Evolutionary conservation across 2,888 invertebrate species (phyloP).

Genomic region (Diplazon laetatorius): DNA sequence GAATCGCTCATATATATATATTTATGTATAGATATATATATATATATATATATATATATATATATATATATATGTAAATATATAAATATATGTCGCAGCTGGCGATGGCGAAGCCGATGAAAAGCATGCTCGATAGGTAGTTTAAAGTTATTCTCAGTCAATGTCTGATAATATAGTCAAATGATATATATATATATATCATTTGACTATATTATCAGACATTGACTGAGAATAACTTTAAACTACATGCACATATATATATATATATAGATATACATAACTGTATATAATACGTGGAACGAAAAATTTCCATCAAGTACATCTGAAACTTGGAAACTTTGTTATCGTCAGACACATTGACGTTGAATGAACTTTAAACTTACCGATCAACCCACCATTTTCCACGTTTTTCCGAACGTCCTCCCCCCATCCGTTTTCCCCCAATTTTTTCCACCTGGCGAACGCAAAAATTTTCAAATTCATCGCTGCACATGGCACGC

Average conservation of each 20-base stretch:
- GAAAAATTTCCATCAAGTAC: conserved; percentile 40
- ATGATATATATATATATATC: neutral
- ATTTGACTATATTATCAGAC: no score
- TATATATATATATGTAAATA: no score
- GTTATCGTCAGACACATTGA: conserved; percentile 32
- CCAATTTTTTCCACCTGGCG: conserved; percentile 9
- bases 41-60: no score
- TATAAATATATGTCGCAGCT: no score
- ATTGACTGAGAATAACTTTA: no score
- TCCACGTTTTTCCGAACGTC: neutral
- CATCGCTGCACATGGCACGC: conserved; percentile 21
- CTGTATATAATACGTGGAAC: neutral
- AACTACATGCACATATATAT: no score
- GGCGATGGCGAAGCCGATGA: no score
- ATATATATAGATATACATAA: conserved; percentile 14
- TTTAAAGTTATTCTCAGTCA: no score
- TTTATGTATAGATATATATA: conserved; percentile 14
- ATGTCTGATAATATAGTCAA: no score
- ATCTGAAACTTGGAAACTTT: conserved; percentile 42
- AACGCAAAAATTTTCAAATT: conserved; percentile 22
- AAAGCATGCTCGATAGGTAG: no score
- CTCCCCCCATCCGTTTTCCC: no score
- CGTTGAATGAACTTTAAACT: conserved; percentile 38
- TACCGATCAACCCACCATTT: conserved; percentile 9
- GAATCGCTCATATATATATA: conserved; percentile 41